Conservation (phyloP, 2,888 invertebrate genomes). For the Scaptomyza caliginosa region DNA sequence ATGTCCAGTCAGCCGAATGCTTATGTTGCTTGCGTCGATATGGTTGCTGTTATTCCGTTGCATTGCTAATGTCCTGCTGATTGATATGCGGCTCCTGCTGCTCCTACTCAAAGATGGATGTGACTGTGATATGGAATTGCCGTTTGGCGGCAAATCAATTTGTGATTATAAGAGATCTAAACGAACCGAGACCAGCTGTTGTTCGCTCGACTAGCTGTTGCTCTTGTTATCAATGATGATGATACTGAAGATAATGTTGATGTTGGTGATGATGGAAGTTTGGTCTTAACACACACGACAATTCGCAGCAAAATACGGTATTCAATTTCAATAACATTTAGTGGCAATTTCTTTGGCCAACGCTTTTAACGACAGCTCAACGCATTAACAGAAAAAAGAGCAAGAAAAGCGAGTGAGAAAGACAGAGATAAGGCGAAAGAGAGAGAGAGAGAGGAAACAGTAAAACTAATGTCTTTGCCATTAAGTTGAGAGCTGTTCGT, state of each 20-base stretch:
- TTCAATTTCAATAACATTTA: slow-evolving; percentile 78
- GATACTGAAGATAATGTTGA: neutral
- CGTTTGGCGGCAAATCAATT: slow-evolving; percentile 52
- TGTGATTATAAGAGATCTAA: slow-evolving; percentile 53
- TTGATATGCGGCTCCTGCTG: neutral
- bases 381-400: slow-evolving; percentile 27
- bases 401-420: neutral
- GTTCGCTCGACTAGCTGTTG: neutral
- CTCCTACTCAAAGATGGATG: neutral
- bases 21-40: slow-evolving; percentile 22
- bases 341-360: slow-evolving; percentile 64
- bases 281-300: slow-evolving; percentile 6
- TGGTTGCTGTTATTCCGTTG: slow-evolving; percentile 21
- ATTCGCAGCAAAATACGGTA: slow-evolving; percentile 20
- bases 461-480: slow-evolving; percentile 50
- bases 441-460: slow-evolving; percentile 16
- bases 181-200: slow-evolving; percentile 13
- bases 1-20: slow-evolving; percentile 22
- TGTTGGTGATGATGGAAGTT: slow-evolving; percentile 11
- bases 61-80: slow-evolving; percentile 35
- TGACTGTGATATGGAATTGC: neutral
- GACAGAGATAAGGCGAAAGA: neutral
- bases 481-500: slow-evolving; percentile 27
- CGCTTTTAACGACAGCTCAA: slow-evolving; percentile 62
- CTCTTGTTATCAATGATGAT: neutral